phyloP scores from a whole-genome alignment of 2,797 vertebrate genomes.

The Euthynnus affinis region DNA sequence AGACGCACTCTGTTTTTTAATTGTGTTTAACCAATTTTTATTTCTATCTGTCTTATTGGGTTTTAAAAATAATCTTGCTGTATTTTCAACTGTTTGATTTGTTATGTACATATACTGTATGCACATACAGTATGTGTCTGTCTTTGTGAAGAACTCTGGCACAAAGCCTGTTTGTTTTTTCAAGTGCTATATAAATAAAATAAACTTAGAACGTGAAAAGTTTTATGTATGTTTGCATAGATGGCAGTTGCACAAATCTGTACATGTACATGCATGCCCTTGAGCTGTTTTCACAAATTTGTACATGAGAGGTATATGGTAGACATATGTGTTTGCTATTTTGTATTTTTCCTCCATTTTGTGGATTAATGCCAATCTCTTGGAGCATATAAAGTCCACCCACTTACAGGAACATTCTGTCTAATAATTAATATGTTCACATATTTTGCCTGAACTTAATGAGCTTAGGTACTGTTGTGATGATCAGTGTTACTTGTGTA shows the following conservation, averaged over 20 bases:
- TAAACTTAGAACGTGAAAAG: neutral
- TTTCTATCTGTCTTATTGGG: too few relatives aligned
- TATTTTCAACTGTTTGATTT: too few relatives aligned
- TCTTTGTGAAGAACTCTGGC: too few relatives aligned
- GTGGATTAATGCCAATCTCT: constrained; percentile 25
- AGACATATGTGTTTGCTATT: constrained; percentile 10
- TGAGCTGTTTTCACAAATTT: constrained; percentile 54
- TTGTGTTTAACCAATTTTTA: too few relatives aligned
- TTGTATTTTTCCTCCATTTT: constrained; percentile 16
- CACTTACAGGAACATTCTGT: constrained; percentile 32
- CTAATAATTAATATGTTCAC: constrained; percentile 56
- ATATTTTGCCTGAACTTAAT: constrained; percentile 54
- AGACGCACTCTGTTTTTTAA: too few relatives aligned
- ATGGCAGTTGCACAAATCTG: neutral
- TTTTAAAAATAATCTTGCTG: too few relatives aligned
- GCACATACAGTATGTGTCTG: too few relatives aligned
- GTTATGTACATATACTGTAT: too few relatives aligned
- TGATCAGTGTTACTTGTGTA: constrained; percentile 27
- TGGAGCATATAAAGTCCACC: constrained; percentile 32
- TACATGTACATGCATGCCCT: constrained; percentile 23
- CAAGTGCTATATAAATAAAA: too few relatives aligned
- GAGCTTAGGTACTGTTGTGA: constrained; percentile 36
- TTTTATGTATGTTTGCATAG: neutral
- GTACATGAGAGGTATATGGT: constrained; percentile 22
- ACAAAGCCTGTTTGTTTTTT: too few relatives aligned